These are phyloP conservation scores for Brachionus asplanchnoidis DNA, from an alignment of 1,140 invertebrate species.

Conservation along the genomic window DNA sequence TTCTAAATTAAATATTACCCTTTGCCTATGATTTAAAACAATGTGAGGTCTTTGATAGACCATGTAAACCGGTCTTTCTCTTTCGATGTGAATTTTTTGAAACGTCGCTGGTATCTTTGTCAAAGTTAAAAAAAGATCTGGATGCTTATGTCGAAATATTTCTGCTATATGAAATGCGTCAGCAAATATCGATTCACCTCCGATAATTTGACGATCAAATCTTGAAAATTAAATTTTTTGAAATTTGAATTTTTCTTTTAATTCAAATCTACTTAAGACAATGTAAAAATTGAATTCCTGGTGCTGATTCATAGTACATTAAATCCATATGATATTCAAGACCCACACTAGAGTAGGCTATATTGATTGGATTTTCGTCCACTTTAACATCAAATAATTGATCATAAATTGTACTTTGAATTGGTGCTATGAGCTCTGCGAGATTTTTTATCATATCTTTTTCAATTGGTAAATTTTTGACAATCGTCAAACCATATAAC, in stretches of 20 bases:
- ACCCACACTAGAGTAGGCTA: conserved; percentile 49
- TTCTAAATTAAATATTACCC: conserved; percentile 43
- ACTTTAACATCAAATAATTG: conserved; percentile 46
- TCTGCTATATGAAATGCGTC: conserved; percentile 51
- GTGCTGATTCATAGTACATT: conserved; percentile 53
- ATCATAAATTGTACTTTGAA: conserved; percentile 35
- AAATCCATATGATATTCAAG: conserved; percentile 53
- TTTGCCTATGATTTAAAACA: conserved; percentile 46
- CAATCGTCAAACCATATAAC: not conserved
- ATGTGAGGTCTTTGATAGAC: conserved; percentile 51
- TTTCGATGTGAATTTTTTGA: conserved; percentile 46
- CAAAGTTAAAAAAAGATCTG: conserved; percentile 47
- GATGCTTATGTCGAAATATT: conserved; percentile 46
- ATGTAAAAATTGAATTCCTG: conserved; percentile 52
- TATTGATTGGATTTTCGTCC: conserved; percentile 49
- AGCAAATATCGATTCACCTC: conserved; percentile 50
- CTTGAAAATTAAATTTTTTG: conserved; percentile 43
- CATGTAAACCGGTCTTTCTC: conserved; percentile 48
- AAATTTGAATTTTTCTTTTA: not conserved
- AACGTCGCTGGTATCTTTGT: conserved; percentile 50
- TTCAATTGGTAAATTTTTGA: not conserved
- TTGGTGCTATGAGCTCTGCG: conserved; percentile 9
- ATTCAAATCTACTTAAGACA: conserved; percentile 47
- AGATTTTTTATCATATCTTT: not conserved
- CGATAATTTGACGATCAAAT: conserved; percentile 50